Evolutionary conservation across 2,113 vertebrate species (phyloP).

Genomic region (Bostrychus sinensis): DNA sequence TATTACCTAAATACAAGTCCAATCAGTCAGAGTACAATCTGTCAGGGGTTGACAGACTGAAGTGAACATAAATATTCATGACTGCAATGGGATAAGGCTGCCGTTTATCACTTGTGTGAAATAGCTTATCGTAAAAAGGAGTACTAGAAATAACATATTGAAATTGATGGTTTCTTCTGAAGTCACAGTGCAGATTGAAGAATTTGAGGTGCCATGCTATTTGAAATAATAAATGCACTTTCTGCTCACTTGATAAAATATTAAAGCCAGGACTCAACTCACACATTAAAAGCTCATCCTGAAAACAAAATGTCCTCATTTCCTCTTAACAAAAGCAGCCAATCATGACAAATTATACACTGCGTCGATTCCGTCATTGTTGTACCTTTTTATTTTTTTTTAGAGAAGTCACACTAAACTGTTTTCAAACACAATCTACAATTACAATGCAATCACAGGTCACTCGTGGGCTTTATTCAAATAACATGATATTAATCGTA

Average conservation of each 20-base stretch:
- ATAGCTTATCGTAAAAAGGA: background rate
- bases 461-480: background rate
- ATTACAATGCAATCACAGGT: background rate
- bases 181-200: conserved; percentile 15
- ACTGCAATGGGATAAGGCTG: background rate
- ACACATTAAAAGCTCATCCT: conserved; percentile 7
- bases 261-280: background rate
- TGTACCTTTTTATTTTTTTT: conserved; percentile 3
- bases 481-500: background rate
- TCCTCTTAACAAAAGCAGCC: background rate
- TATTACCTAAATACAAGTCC: background rate
- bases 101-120: conserved; percentile 1
- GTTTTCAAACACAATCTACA: background rate
- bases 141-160: conserved; percentile 22
- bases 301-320: background rate
- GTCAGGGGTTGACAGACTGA: background rate
- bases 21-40: background rate
- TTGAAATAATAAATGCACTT: conserved; percentile 15
- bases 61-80: conserved; percentile 5
- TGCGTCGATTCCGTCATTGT: conserved; percentile 1
- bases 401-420: background rate
- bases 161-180: conserved; percentile 3
- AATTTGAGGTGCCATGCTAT: background rate
- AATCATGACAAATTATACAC: conserved; percentile 1
- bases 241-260: conserved; percentile 3